Conservation (phyloP, 2,888 invertebrate species). For the Tenthredo livida region DNA sequence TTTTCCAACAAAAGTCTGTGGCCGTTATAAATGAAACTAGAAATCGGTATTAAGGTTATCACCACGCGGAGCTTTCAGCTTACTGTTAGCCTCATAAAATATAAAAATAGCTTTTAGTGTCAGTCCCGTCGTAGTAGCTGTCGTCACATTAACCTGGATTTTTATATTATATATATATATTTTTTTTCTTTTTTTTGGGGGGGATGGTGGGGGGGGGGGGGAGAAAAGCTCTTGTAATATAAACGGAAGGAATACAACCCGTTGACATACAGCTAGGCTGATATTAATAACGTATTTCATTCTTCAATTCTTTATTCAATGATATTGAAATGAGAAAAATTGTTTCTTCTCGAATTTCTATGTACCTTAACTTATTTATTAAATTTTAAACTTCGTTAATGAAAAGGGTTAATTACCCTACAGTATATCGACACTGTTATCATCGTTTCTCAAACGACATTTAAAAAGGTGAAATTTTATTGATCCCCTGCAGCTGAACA, state of each 20-base stretch:
- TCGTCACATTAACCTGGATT: slow-evolving; percentile 23
- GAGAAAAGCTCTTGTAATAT: neutral
- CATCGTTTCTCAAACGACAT: neutral
- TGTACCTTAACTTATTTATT: neutral
- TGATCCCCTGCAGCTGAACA: slow-evolving; percentile 12
- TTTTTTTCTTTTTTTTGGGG: neutral
- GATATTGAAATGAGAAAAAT: neutral
- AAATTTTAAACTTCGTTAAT: neutral
- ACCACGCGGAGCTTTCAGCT: slow-evolving; percentile 8
- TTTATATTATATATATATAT: neutral
- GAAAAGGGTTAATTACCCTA: neutral
- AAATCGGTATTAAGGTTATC: slow-evolving; percentile 38
- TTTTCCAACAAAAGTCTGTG: neutral
- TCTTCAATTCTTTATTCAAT: neutral
- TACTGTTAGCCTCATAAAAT: slow-evolving; percentile 39
- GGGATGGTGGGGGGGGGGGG: too few relatives aligned
- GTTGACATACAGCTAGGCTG: neutral
- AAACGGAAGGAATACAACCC: neutral
- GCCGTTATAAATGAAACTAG: neutral
- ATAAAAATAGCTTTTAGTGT: slow-evolving; percentile 48
- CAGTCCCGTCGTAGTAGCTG: slow-evolving; percentile 23
- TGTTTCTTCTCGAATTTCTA: neutral
- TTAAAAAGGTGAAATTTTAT: slow-evolving; percentile 35
- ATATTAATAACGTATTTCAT: neutral
- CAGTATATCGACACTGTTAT: neutral